Conservation (phyloP, 2,888 invertebrate species). For the Metallyticus violacea region DNA sequence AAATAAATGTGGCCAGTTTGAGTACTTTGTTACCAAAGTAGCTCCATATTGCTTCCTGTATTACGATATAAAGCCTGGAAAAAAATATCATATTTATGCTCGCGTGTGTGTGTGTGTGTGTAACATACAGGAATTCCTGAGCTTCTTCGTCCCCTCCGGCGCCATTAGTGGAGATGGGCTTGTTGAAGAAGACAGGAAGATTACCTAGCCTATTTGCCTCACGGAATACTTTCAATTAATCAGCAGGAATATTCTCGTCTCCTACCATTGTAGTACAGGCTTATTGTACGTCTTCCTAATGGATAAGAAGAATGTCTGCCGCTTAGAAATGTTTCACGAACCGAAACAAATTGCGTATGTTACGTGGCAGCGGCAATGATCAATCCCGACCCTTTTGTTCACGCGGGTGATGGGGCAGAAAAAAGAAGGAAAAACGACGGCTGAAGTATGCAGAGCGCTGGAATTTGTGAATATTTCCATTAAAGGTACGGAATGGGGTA, state of each 20-base stretch:
- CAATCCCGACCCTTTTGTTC: not conserved
- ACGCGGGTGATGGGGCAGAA: not conserved
- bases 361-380: not conserved
- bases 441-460: not conserved
- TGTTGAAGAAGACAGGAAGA: not conserved
- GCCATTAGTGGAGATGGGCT: too few species aligned
- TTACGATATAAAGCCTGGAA: too few species aligned
- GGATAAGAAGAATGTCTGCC: not conserved
- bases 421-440: not conserved
- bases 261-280: not conserved
- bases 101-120: too few species aligned
- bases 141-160: not conserved
- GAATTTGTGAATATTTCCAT: not conserved
- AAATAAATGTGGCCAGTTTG: too few species aligned
- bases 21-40: too few species aligned
- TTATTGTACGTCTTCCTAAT: not conserved
- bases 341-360: not conserved
- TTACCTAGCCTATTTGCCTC: not conserved
- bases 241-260: not conserved
- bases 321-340: too few species aligned
- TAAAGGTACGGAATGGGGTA: too few species aligned
- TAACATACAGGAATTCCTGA: not conserved
- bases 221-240: not conserved
- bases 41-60: too few species aligned
- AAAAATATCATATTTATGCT: too few species aligned